phyloP scores from a whole-genome alignment of 2,113 vertebrate genomes.

The Dendrocopos noguchii region DNA sequence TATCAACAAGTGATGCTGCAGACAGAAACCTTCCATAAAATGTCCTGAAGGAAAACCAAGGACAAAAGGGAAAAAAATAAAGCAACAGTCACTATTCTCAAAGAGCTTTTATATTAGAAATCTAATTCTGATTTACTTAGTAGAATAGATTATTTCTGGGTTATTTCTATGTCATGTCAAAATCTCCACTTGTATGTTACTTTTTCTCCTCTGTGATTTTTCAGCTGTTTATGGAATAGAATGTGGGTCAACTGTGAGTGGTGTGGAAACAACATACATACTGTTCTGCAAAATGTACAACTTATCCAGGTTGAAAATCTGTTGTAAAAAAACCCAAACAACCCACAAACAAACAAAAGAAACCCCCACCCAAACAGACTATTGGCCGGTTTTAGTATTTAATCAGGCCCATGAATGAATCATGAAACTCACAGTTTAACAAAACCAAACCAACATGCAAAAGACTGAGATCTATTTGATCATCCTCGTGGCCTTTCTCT shows the following conservation, averaged over 20 bases:
- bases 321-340: background rate
- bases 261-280: background rate
- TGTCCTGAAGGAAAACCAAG: background rate
- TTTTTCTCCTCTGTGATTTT: background rate
- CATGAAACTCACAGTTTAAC: conserved; percentile 70
- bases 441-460: conserved; percentile 58
- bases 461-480: conserved; percentile 10
- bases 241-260: background rate
- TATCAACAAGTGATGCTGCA: background rate
- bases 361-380: background rate
- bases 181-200: background rate
- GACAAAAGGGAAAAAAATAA: background rate
- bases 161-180: background rate
- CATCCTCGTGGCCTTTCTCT: too few species aligned
- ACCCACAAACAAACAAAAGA: too few species aligned
- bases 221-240: background rate
- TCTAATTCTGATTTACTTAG: background rate
- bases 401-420: conserved; percentile 67
- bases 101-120: background rate
- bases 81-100: background rate
- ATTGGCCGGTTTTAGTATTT: conserved; percentile 36
- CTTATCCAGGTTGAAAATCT: background rate
- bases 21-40: background rate
- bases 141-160: background rate
- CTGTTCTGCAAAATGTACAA: background rate